Evolutionary conservation across 2,113 vertebrate genomes (phyloP), one percentile per base, ranked within the genome.

Genomic region (Sisor rabdophorus): DNA sequence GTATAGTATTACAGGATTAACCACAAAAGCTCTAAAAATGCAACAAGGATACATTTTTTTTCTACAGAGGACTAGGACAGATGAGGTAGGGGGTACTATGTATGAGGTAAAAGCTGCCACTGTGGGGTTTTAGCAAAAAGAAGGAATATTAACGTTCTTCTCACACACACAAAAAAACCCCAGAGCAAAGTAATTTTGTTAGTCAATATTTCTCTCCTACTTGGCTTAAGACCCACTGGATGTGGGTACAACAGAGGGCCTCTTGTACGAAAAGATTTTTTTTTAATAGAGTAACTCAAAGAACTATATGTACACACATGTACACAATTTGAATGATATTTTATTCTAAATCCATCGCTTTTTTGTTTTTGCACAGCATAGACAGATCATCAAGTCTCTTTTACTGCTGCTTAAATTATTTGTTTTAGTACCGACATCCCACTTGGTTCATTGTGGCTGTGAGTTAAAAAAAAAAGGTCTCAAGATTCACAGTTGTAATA

Each of bases 81-180:
- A 78, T 56, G 40, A 78, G 54, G 61, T 4, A 0, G 74, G 58
- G 64, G 79, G 83, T 79, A 76, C 55, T 0, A 82, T 52, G 82
- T 55, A 85, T 75, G 71, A 79, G 16, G 71, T 81, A 83, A 76
- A 80, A 82, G 81, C 55, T 55, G 28, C 55, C 40, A 9, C 48
- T 53, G 59, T 60, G 63, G 47, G 36, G 68, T 73, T 76, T 68
- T 32, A 16, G 24, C 36, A 77, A 55, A 54, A 79, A n/a, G 52
- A 24, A 54, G 30, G 61, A 77, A 70, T 59, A n/a, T 40, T 76
- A 22, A 59, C 44, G 68, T 74, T 70, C 54, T 19, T 4, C 5
- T 5, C 52, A 52, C 40, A 68, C 5, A 9, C 52, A 52, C 40
- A 68, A 65, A 24, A 16, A 53, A 60, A 20, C 26, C 30, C 47